Evolutionary conservation across 2,113 vertebrate genomes (phyloP).

Genomic region (Synodontis membranacea): DNA sequence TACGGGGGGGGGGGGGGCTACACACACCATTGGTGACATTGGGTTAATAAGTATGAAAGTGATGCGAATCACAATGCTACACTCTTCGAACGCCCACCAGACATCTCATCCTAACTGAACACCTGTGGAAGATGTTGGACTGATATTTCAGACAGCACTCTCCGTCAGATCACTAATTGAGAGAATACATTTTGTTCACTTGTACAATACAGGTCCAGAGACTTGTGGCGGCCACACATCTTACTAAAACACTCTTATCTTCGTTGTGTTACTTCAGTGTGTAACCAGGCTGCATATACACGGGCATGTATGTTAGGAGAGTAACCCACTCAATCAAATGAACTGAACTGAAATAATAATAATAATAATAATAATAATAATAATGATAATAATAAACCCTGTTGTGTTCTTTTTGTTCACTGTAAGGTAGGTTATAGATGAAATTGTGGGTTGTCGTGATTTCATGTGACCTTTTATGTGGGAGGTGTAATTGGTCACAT

Average conservation of each 20-base stretch:
- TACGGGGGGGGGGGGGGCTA: background rate
- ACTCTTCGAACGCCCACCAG: background rate
- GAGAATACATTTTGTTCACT: background rate
- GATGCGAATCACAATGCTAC: background rate
- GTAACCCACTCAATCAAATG: background rate
- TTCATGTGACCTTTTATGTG: background rate
- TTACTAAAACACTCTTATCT: background rate
- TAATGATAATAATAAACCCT: background rate
- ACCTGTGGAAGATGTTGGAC: background rate
- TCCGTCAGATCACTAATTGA: background rate
- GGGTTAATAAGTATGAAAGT: background rate
- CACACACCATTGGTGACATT: background rate
- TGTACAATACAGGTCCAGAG: background rate
- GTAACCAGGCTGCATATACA: background rate
- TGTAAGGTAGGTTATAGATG: background rate
- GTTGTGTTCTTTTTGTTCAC: background rate
- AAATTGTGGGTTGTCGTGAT: background rate
- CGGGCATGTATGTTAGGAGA: background rate
- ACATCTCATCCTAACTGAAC: background rate
- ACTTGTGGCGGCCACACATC: background rate
- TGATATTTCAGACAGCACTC: background rate
- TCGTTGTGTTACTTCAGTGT: background rate
- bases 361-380: too few species aligned
- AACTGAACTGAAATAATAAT: background rate
- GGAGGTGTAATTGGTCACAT: constrained; percentile 6